Evolutionary conservation across 1,140 invertebrate genomes (phyloP).

Genomic region (Papilio machaon): DNA sequence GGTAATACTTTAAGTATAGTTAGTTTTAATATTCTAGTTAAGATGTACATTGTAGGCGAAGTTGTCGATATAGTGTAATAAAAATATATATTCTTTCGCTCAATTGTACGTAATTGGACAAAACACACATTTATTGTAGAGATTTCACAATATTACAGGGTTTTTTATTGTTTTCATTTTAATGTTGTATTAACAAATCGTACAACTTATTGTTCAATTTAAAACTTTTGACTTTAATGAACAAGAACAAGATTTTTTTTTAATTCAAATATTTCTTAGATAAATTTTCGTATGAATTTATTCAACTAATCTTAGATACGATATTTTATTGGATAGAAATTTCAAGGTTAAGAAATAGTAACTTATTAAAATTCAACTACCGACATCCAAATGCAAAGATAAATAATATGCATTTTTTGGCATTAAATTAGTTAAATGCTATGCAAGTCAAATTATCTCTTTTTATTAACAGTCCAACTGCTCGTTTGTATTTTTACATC

Average conservation of each 20-base stretch:
- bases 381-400: too few relatives aligned
- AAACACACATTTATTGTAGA: neutral
- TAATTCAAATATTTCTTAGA: neutral
- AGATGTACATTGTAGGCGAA: neutral
- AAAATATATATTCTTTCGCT: neutral
- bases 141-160: neutral
- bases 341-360: neutral
- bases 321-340: neutral
- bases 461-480: too few relatives aligned
- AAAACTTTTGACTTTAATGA: too few relatives aligned
- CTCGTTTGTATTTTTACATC: too few relatives aligned
- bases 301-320: neutral
- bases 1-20: neutral
- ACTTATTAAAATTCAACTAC: neutral
- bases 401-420: too few relatives aligned
- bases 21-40: neutral
- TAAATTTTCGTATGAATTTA: neutral
- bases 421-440: too few relatives aligned
- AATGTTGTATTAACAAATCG: neutral
- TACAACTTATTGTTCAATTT: neutral
- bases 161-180: neutral
- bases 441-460: too few relatives aligned
- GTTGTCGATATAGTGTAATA: neutral
- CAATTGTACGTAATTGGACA: neutral
- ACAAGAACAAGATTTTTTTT: neutral